phyloP scores from a whole-genome alignment of 2,888 invertebrate species.

The Anagyrus pseudococci region DNA sequence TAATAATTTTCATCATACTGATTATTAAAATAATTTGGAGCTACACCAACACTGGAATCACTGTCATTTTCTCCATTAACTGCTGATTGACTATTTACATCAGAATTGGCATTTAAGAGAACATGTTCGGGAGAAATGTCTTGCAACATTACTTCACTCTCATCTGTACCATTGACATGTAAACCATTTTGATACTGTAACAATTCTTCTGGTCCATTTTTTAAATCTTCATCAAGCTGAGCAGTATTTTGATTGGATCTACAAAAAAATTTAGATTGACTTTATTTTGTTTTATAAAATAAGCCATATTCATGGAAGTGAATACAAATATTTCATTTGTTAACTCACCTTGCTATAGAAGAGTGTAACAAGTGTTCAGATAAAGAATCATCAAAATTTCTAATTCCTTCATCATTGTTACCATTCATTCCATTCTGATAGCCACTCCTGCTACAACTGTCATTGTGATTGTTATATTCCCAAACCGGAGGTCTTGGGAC shows the following conservation, averaged over 20 bases:
- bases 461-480: constrained; percentile 46
- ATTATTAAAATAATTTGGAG: constrained; percentile 48
- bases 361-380: constrained; percentile 45
- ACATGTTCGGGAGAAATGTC: constrained; percentile 53
- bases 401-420: constrained; percentile 37
- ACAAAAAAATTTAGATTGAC: too few relatives aligned
- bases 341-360: constrained; percentile 25
- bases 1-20: constrained; percentile 60
- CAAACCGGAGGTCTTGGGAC: constrained; percentile 56
- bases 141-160: constrained; percentile 55
- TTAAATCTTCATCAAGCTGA: constrained; percentile 45
- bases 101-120: constrained; percentile 39
- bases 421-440: constrained; percentile 19
- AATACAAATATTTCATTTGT: too few relatives aligned
- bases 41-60: constrained; percentile 47
- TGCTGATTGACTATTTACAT: constrained; percentile 10
- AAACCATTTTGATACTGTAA: constrained; percentile 44
- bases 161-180: constrained; percentile 30
- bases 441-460: constrained; percentile 19
- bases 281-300: too few relatives aligned
- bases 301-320: too few relatives aligned
- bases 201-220: constrained; percentile 51
- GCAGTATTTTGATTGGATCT: constrained; percentile 39
- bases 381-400: constrained; percentile 39
- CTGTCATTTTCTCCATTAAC: constrained; percentile 43